Evolutionary conservation across 2,797 vertebrate genomes (phyloP).

Genomic region (Sphenodon punctatus): DNA sequence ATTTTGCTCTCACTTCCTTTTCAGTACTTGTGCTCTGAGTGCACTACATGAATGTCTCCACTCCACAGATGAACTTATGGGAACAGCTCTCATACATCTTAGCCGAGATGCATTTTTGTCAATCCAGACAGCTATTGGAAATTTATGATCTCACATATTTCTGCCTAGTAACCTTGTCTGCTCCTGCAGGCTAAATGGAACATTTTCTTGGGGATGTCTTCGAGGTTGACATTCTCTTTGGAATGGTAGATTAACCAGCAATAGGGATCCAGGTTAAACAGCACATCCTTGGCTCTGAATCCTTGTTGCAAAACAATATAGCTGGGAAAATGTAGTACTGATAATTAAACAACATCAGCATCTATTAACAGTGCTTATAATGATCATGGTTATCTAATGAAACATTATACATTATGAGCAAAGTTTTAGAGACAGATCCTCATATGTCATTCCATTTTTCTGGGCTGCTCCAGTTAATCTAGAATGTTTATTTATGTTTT

Average conservation of each 20-base stretch:
- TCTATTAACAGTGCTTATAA: neutral
- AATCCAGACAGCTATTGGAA: neutral
- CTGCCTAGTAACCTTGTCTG: neutral
- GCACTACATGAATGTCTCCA: neutral
- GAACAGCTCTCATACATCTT: neutral
- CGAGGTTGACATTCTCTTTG: neutral
- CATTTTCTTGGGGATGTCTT: neutral
- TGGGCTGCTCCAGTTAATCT: too few species aligned
- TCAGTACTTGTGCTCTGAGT: neutral
- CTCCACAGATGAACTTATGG: neutral
- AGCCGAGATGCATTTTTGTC: conserved; percentile 2
- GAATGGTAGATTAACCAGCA: accelerated
- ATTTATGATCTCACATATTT: neutral
- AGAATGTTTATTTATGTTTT: too few species aligned
- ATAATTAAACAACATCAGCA: accelerated
- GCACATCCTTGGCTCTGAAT: neutral
- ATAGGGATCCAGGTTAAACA: neutral
- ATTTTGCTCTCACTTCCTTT: conserved; percentile 50
- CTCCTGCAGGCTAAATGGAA: neutral
- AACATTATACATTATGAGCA: neutral
- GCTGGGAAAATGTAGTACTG: neutral
- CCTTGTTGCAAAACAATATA: neutral
- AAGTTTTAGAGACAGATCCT: neutral
- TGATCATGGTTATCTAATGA: neutral
- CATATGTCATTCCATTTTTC: neutral